Evolutionary conservation across 2,113 vertebrate species (phyloP), one percentile per base, ranked within the genome.

Genomic region (Zingel zingel): DNA sequence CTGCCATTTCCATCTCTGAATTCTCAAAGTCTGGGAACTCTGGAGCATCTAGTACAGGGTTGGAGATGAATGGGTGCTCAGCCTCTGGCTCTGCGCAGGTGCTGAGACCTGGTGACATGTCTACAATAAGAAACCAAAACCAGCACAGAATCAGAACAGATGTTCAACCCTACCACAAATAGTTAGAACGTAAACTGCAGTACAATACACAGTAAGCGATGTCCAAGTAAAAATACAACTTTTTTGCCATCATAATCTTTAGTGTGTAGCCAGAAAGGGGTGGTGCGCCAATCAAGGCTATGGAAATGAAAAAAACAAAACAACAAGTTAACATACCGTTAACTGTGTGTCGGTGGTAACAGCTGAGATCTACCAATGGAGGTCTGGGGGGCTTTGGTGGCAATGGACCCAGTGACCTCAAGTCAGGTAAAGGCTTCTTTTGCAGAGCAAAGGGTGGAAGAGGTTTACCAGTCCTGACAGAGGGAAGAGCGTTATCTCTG

Each of bases 301-400:
- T 11, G 1, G 4, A 48, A 75, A 39, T 30, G 15, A 48, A 70
- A 75, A 65, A 33, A 3, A n/a, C n/a, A 9, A 1, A 18, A 50
- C 36, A 66, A 25, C 15, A 72, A 39, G 19, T 23, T 19, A 54
- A 58, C 69, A n/a, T 56, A 91, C 86, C 84, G 10, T 81, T 25
- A 21, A 12, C 21, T 33, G 50, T 43, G 21, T 33, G 77, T 2
- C 1, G 15, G 18, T 18, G 65, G 73, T 90, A 93, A 53, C 25
- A 6, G 33, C 85, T 54, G 33, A 99, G 94, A 69, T 96, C 94
- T 43, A 97, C 90, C 0, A n/a, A n/a, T 0, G 92, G 95, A 25
- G 97, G 97, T 84, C 96, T 96, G 1, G 74, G 65, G 3, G 97
- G 97, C 78, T 98, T 99, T 48, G 10, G 12, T 33, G 97, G 97